Evolutionary conservation across 2,797 vertebrate genomes (phyloP), one percentile per base, ranked within the genome.

Genomic region (Leucoraja ocellata): DNA sequence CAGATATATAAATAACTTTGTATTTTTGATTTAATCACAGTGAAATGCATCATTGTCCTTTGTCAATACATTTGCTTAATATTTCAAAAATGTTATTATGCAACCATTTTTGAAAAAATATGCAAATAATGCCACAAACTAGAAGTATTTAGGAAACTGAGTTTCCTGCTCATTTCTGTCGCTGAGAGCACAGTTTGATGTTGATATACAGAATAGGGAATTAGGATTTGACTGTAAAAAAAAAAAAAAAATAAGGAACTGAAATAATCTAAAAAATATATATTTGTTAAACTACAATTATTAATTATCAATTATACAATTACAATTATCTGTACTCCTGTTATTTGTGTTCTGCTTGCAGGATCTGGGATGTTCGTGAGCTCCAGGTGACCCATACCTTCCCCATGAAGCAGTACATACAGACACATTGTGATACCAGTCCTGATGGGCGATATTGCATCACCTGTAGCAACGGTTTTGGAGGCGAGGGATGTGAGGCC

Each of bases 401-500:
- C 94, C 98, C 98, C 1, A 94, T 97, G 83, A 98, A 98, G 96
- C 97, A 96, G 94, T 97, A 99, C 95, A 98, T 99, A 92, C 99
- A 99, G 96, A 99, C 97, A 0, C 96, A 98, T 96, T 99, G 99
- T 80, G 98, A 98, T 0, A 97, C 97, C 93, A 98, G 98, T 94
- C 93, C 94, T 63, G 98, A 98, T 9, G 97, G 97, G 65, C 95
- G 96, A 93, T 96, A 96, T 94, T 97, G 98, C 93, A 93, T 99
- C 68, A 98, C 98, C 95, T 96, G 97, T 96, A 99, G 99, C 96
- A 98, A 96, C 0, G 98, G 98, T 93, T 98, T 96, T 0, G 96
- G 96, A 1, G 98, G 98, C 0, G 97, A 99, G 94, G 98, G 99
- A 94, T 98, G 97, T 13, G 98, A 99, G 94, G 97, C 97, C n/a